Evolutionary conservation across 2,888 invertebrate species (phyloP).

Genomic region (Amphipyra tragopoginis): DNA sequence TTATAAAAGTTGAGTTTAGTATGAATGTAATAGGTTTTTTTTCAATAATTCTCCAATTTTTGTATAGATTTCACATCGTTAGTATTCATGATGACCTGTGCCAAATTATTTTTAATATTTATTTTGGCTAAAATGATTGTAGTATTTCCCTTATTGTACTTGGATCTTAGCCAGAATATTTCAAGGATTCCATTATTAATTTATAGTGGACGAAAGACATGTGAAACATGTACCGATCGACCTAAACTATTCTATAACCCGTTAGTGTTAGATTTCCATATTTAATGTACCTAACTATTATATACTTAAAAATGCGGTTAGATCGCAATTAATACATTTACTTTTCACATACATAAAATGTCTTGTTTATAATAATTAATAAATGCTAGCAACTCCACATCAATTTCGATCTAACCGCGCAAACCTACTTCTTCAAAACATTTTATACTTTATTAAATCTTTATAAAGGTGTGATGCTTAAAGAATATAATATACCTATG

Average conservation of each 20-base stretch:
- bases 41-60: background rate
- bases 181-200: conserved; percentile 35
- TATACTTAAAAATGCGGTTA: conserved; percentile 24
- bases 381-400: conserved; percentile 8
- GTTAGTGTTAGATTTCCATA: conserved; percentile 36
- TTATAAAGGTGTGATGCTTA: conserved; percentile 67
- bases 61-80: conserved; percentile 40
- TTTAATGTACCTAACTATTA: conserved; percentile 29
- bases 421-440: conserved; percentile 25
- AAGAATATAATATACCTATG: conserved; percentile 63
- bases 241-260: conserved; percentile 17
- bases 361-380: background rate
- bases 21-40: background rate
- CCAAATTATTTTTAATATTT: conserved; percentile 60
- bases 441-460: conserved; percentile 47
- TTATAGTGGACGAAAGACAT: conserved; percentile 12
- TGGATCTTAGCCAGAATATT: conserved; percentile 47
- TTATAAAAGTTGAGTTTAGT: conserved; percentile 10
- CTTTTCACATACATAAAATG: background rate
- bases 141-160: conserved; percentile 30
- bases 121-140: conserved; percentile 34
- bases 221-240: conserved; percentile 4
- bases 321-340: conserved; percentile 8
- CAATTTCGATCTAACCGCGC: conserved; percentile 18
- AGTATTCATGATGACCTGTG: conserved; percentile 51